phyloP scores from a whole-genome alignment of 1,140 invertebrate species.

The Ostrea denselamellosa region DNA sequence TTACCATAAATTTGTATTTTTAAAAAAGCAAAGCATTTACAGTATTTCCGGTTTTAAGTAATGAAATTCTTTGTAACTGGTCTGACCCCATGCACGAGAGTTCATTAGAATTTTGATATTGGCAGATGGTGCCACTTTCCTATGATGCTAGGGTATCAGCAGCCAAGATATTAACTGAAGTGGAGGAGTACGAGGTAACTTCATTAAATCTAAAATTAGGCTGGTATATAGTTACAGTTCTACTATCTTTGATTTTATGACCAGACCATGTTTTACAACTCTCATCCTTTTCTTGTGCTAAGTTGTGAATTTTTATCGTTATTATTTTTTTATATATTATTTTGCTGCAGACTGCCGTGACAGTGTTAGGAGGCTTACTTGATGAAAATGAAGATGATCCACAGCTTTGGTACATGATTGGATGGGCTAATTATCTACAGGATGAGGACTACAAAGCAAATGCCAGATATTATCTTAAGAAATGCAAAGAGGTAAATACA shows the following conservation, averaged over 20 bases:
- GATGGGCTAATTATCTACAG: slow-evolving; percentile 77
- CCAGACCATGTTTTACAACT: not conserved
- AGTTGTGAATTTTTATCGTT: not conserved
- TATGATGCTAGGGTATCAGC: slow-evolving; percentile 71
- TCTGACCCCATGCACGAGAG: no score
- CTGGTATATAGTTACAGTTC: not conserved
- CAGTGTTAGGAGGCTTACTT: slow-evolving; percentile 71
- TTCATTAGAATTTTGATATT: slow-evolving; percentile 42
- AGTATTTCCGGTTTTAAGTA: no score
- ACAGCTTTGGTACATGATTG: slow-evolving; percentile 79
- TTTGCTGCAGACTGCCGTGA: slow-evolving; percentile 69
- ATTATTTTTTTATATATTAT: no score
- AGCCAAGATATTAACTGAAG: slow-evolving; percentile 76
- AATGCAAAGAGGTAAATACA: slow-evolving; percentile 73
- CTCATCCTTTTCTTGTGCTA: not conserved
- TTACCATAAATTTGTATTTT: no score
- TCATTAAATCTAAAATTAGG: not conserved
- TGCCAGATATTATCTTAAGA: slow-evolving; percentile 77
- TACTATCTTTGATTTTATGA: not conserved
- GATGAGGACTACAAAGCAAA: slow-evolving; percentile 75
- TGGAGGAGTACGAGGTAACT: slow-evolving; percentile 76
- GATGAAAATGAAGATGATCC: slow-evolving; percentile 76
- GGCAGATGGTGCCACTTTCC: slow-evolving; percentile 62
- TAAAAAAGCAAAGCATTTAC: no score
- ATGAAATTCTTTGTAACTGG: no score